Evolutionary conservation across 2,113 vertebrate genomes (phyloP).

Genomic region (Epinephelus fuscoguttatus): DNA sequence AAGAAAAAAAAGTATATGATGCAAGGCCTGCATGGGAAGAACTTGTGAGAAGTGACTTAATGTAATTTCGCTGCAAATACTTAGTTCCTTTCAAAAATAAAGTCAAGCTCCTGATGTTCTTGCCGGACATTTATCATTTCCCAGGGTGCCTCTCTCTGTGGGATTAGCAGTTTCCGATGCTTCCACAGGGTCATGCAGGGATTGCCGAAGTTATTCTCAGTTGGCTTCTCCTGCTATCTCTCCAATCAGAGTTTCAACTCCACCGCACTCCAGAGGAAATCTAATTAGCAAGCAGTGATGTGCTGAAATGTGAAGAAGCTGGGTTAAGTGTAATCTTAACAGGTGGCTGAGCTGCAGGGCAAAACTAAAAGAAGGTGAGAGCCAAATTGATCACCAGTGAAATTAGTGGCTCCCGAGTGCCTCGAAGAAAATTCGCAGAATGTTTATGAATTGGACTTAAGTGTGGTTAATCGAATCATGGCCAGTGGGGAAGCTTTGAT

Average conservation of each 20-base stretch:
- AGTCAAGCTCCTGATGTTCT: neutral
- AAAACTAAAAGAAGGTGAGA: slow-evolving; percentile 47
- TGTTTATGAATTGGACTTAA: slow-evolving; percentile 67
- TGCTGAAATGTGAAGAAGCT: slow-evolving; percentile 56
- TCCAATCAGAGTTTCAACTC: slow-evolving; percentile 33
- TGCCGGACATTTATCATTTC: slow-evolving; percentile 16
- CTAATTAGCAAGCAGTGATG: slow-evolving; percentile 61
- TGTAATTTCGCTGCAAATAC: neutral
- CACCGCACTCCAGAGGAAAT: slow-evolving; percentile 41
- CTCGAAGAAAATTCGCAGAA: slow-evolving; percentile 40
- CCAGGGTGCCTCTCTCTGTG: neutral
- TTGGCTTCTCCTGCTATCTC: slow-evolving; percentile 24
- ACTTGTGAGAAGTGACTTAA: neutral
- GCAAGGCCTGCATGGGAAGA: neutral
- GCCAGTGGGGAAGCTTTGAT: slow-evolving; percentile 57
- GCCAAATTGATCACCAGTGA: slow-evolving; percentile 65
- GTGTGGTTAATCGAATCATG: slow-evolving; percentile 63
- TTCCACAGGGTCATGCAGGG: slow-evolving; percentile 8
- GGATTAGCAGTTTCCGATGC: slow-evolving; percentile 9
- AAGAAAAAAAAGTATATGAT: neutral
- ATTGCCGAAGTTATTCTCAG: slow-evolving; percentile 40
- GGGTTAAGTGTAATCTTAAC: slow-evolving; percentile 52
- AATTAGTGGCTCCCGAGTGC: slow-evolving; percentile 38
- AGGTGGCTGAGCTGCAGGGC: slow-evolving; percentile 56
- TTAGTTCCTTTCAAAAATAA: neutral